Evolutionary conservation across 2,113 vertebrate species (phyloP).

Genomic region (Gila orcuttii): DNA sequence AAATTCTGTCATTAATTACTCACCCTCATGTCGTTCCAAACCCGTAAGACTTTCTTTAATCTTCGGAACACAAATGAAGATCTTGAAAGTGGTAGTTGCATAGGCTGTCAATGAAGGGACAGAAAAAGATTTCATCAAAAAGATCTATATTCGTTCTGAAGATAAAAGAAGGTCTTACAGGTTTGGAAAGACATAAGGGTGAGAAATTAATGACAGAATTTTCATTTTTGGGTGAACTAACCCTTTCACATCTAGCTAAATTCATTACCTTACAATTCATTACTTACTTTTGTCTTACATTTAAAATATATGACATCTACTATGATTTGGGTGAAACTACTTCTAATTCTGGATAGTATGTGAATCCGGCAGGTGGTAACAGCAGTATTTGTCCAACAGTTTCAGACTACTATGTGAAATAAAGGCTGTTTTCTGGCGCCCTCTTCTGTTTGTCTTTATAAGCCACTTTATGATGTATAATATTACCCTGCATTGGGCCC

Average conservation of each 20-base stretch:
- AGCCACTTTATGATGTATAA: background rate
- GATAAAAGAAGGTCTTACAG: no score
- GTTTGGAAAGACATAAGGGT: no score
- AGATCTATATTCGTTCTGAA: no score
- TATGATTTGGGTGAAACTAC: background rate
- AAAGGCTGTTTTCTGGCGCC: background rate
- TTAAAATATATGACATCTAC: background rate
- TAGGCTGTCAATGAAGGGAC: no score
- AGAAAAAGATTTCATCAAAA: no score
- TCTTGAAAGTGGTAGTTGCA: no score
- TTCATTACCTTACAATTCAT: background rate
- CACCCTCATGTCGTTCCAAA: no score
- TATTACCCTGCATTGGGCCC: background rate
- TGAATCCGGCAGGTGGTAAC: background rate
- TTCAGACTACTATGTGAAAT: background rate
- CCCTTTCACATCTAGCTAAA: background rate
- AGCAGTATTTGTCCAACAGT: background rate
- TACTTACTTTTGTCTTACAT: background rate
- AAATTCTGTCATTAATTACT: no score
- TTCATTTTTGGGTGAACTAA: no score
- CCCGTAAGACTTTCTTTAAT: no score
- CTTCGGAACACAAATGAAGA: no score
- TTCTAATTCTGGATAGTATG: background rate
- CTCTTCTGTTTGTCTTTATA: background rate
- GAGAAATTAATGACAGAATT: no score